phyloP scores from a whole-genome alignment of 2,113 vertebrate genomes.

The Forbesichthys agassizii region DNA sequence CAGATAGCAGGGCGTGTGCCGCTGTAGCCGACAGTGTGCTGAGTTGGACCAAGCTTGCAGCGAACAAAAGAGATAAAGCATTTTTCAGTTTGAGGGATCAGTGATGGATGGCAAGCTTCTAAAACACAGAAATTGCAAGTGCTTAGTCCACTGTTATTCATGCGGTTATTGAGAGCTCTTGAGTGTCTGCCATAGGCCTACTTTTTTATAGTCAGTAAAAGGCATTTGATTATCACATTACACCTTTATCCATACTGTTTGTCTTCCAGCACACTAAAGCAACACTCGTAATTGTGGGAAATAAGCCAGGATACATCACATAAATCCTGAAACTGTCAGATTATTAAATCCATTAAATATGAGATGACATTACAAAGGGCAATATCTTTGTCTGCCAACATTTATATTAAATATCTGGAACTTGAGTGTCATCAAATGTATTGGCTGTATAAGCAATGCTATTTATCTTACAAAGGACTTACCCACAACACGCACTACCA shows the following conservation, averaged over 20 bases:
- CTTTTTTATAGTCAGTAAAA: neutral
- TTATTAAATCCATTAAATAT: neutral
- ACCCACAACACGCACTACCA: conserved; percentile 34
- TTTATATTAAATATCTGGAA: no score
- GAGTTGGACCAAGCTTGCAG: conserved; percentile 22
- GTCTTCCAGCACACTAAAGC: conserved; percentile 18
- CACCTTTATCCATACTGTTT: conserved; percentile 23
- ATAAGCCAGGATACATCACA: neutral
- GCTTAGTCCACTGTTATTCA: conserved; percentile 30
- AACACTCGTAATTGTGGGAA: conserved; percentile 29
- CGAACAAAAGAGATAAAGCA: conserved; percentile 30
- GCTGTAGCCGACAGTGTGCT: conserved; percentile 36
- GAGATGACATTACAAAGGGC: neutral
- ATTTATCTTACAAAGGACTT: conserved; percentile 32
- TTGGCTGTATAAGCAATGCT: conserved; percentile 1
- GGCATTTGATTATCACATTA: conserved; percentile 25
- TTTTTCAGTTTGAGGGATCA: conserved; percentile 24
- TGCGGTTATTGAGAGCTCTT: conserved; percentile 28
- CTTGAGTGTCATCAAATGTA: neutral
- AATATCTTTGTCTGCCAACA: no score
- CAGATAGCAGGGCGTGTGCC: conserved; percentile 32
- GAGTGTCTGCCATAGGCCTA: conserved; percentile 16
- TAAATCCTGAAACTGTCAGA: neutral
- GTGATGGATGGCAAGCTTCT: conserved; percentile 41
- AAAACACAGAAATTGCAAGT: conserved; percentile 33